These are phyloP conservation scores for Lycaon pictus DNA, from an alignment of 2,113 vertebrate species.

Conservation along the genomic window DNA sequence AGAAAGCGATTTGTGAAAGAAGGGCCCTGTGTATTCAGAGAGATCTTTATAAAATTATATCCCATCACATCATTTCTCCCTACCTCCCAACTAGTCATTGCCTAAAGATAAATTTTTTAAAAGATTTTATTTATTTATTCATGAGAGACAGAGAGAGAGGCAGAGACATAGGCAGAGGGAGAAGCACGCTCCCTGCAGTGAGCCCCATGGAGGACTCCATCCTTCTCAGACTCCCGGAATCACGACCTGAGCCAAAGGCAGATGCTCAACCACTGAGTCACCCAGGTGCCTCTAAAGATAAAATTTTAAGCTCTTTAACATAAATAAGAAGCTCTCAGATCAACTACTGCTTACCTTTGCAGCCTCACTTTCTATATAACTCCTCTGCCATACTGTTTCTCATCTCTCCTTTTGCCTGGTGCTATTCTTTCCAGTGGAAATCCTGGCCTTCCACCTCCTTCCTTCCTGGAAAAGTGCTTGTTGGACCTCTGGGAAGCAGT, in stretches of 20 bases:
- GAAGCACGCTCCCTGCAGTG: no score
- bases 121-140: no score
- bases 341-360: not conserved
- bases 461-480: not conserved
- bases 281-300: not conserved
- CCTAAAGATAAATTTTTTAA: not conserved
- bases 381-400: not conserved
- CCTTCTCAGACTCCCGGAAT: no score
- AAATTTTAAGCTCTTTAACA: not conserved
- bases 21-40: not conserved
- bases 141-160: no score
- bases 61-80: not conserved
- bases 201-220: no score
- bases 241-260: no score
- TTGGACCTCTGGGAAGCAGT: not conserved
- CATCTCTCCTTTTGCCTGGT: not conserved
- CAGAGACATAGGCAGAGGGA: no score
- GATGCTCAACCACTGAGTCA: no score
- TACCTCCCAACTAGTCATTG: not conserved
- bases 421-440: not conserved
- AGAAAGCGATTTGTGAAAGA: slow-evolving; percentile 31
- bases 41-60: slow-evolving; percentile 49
- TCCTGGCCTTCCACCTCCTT: not conserved
- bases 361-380: not conserved
- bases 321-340: not conserved